Conservation (phyloP, 1,140 invertebrate genomes). For the Globodera rostochiensis region DNA sequence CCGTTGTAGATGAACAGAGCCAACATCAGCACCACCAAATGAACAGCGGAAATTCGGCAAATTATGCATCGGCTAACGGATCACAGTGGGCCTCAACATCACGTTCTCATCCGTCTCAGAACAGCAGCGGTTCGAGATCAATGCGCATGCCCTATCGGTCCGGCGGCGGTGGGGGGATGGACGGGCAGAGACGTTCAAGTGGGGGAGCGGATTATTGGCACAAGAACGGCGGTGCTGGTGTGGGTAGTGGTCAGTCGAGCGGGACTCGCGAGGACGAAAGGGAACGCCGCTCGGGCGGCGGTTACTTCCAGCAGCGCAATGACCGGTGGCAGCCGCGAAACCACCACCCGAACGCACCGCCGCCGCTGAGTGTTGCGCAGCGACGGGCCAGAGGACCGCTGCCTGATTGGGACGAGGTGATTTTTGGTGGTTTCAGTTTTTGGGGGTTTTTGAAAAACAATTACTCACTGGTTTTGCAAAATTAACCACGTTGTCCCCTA, state of each 20-base stretch:
- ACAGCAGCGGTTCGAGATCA: conserved; percentile 9
- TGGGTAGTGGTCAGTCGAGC: conserved; percentile 1
- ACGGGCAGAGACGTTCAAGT: background rate
- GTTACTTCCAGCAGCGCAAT: conserved; percentile 25
- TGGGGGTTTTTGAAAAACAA: background rate
- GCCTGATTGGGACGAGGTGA: conserved; percentile 64
- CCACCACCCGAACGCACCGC: conserved; percentile 39
- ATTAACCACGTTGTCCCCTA: background rate
- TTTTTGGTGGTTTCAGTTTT: background rate
- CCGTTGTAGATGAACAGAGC: conserved; percentile 6
- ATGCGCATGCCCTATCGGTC: conserved; percentile 8
- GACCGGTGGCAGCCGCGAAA: conserved; percentile 37
- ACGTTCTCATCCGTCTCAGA: background rate
- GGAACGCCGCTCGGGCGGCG: conserved; percentile 22
- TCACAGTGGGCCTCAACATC: conserved; percentile 30
- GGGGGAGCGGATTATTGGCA: conserved; percentile 33
- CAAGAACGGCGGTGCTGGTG: conserved; percentile 19
- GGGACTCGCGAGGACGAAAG: conserved; percentile 24
- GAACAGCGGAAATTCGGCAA: background rate
- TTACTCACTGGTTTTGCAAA: background rate
- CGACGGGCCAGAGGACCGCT: conserved; percentile 56
- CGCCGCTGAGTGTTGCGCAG: conserved; percentile 44
- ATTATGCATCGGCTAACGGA: background rate
- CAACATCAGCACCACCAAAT: background rate
- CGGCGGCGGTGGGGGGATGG: conserved; percentile 1